A percentile compares a stretch with the other conserved stretches of the same genome.
Evolutionary conservation across 2,113 vertebrate genomes (phyloP).

Genomic region (Calyptommatus sinebrachiatus): DNA sequence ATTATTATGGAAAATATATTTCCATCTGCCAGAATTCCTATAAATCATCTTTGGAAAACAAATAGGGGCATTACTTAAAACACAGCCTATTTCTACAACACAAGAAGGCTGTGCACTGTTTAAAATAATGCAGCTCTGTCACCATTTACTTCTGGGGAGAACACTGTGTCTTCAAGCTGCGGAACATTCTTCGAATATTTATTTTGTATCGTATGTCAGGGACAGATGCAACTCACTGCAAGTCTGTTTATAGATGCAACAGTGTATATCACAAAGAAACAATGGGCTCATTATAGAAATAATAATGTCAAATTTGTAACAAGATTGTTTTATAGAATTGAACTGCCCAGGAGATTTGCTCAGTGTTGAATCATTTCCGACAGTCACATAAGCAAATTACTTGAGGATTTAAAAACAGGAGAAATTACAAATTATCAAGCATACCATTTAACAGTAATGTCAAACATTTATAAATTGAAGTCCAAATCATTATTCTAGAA

Average conservation of each 20-base stretch:
- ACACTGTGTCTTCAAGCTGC: not conserved
- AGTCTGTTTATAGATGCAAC: not conserved
- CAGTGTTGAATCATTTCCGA: not conserved
- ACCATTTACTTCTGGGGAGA: not conserved
- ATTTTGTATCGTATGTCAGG: not conserved
- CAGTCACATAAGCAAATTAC: not conserved
- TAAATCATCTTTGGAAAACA: not conserved
- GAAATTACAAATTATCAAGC: not conserved
- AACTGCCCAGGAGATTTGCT: not conserved
- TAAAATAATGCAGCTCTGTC: not conserved
- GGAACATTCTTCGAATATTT: not conserved
- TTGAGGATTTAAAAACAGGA: not conserved
- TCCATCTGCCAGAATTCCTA: not conserved
- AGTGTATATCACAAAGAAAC: not conserved
- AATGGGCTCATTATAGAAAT: slow-evolving; percentile 17
- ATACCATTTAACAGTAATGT: not conserved
- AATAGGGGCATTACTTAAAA: fast-evolving
- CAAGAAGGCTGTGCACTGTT: not conserved
- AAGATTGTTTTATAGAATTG: not conserved
- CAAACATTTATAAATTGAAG: not conserved
- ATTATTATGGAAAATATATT: too few relatives aligned
- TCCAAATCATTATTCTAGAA: not conserved
- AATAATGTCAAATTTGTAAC: not conserved
- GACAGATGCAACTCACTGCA: not conserved
- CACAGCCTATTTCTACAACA: not conserved